Conservation (phyloP, 2,888 invertebrate genomes). For the Rhamphomyia laevipes region DNA sequence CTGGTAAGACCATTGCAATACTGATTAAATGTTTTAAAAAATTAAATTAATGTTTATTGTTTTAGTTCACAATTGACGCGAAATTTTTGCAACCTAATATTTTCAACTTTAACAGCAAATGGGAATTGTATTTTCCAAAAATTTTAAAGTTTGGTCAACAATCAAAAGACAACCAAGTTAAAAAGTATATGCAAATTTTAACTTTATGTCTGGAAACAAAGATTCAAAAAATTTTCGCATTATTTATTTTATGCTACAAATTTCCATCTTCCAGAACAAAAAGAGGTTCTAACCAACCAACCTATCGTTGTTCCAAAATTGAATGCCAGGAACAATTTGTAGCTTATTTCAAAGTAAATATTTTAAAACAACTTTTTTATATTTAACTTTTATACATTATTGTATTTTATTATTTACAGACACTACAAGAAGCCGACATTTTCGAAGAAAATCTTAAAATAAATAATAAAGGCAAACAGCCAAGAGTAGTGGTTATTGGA, state of each 20-base stretch:
- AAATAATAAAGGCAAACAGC: neutral
- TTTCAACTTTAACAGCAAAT: neutral
- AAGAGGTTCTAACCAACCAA: neutral
- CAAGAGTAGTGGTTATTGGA: neutral
- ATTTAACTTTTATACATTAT: neutral
- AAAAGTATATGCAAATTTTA: neutral
- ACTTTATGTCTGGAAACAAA: neutral
- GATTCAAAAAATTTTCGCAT: constrained; percentile 2
- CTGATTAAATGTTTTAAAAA: neutral
- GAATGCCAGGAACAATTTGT: constrained; percentile 5
- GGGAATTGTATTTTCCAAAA: constrained; percentile 1
- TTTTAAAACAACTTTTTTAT: neutral
- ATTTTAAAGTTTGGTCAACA: neutral
- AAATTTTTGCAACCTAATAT: neutral
- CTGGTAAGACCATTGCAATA: neutral
- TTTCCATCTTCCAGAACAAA: constrained; percentile 1
- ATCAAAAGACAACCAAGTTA: constrained; percentile 2
- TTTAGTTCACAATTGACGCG: neutral
- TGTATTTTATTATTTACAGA: neutral
- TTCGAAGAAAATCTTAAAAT: neutral
- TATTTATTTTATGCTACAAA: neutral
- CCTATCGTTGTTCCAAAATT: constrained; percentile 1
- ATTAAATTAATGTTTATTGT: neutral
- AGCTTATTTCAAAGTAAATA: constrained; percentile 5
- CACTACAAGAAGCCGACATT: neutral